Percentiles rank a stretch among this genome's conserved stretches.
Evolutionary conservation across 2,888 invertebrate genomes (phyloP).

Genomic region (Cerastis leucographa): DNA sequence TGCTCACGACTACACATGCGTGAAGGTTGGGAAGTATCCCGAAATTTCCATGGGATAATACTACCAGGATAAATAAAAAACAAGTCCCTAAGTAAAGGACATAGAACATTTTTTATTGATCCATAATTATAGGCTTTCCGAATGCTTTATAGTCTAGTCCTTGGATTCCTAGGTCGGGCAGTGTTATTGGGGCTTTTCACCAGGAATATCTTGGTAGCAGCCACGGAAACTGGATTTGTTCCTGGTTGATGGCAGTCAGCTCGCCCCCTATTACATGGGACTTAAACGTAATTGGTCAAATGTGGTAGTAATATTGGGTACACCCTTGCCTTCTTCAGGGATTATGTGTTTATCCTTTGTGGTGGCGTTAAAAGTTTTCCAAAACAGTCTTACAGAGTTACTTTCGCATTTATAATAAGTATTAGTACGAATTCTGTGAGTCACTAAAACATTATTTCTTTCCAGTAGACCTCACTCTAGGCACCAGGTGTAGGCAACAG

Average conservation of each 20-base stretch:
- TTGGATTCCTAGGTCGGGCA: too few species aligned
- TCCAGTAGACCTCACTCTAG: slow-evolving; percentile 14
- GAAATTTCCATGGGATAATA: background rate
- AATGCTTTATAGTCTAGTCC: background rate
- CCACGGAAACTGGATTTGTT: too few species aligned
- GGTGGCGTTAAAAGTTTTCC: background rate
- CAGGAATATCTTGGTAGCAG: too few species aligned
- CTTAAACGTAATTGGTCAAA: too few species aligned
- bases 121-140: background rate
- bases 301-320: too few species aligned
- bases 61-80: background rate
- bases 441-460: slow-evolving; percentile 21
- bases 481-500: slow-evolving; percentile 50
- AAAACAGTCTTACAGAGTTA: background rate
- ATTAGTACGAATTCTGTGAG: slow-evolving; percentile 5
- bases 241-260: too few species aligned
- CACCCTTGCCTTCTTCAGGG: too few species aligned
- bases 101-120: background rate
- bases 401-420: background rate
- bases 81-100: background rate
- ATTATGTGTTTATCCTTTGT: too few species aligned
- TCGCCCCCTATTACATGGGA: too few species aligned
- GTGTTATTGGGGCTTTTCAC: too few species aligned
- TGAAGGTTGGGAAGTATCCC: background rate
- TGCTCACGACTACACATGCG: background rate